Evolutionary conservation across 2,113 vertebrate species (phyloP).

Genomic region (Jacana jacana): DNA sequence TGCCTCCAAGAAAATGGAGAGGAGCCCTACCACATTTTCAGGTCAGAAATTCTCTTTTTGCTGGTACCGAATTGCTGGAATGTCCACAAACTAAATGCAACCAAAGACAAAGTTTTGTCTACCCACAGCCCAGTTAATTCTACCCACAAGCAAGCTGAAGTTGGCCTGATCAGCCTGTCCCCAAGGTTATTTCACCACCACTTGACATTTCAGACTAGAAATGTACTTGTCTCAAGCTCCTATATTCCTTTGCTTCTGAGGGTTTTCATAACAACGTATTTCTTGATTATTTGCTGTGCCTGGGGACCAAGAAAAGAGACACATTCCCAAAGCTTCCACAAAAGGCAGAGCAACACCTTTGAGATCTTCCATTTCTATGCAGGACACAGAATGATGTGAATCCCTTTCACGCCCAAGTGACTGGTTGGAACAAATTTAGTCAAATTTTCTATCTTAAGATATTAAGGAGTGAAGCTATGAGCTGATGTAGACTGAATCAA

Average conservation of each 20-base stretch:
- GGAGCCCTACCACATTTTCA: background rate
- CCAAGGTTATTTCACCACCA: background rate
- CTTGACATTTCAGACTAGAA: no score
- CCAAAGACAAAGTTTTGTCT: background rate
- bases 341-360: background rate
- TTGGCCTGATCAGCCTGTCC: background rate
- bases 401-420: background rate
- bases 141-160: fast-evolving
- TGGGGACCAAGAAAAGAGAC: background rate
- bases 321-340: background rate
- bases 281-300: background rate
- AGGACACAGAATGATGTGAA: background rate
- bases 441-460: background rate
- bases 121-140: background rate
- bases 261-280: background rate
- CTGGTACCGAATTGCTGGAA: background rate
- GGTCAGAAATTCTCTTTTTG: background rate
- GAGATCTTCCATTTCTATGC: background rate
- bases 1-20: background rate
- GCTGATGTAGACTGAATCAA: background rate
- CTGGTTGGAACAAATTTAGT: background rate
- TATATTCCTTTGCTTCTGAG: background rate
- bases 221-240: background rate
- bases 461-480: background rate
- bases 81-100: background rate